Base-by-base conservation (phyloP, 2,113 vertebrate species). In the Probosciger aterrimus region DNA sequence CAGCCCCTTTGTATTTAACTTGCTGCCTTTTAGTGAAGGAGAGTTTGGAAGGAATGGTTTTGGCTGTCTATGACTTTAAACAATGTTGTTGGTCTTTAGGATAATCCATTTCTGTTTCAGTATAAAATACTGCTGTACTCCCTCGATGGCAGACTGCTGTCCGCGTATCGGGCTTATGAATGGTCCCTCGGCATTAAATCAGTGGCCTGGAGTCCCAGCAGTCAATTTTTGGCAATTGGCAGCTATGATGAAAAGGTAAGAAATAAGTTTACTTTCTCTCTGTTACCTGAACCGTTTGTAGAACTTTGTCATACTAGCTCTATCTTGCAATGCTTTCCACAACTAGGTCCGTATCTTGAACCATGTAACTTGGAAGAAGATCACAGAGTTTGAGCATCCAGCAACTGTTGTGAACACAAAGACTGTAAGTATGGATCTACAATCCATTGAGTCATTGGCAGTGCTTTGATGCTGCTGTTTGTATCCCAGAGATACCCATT, bases 241-340 rank as follows among this genome's bases (percentile, higher is more conserved):
- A 99, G 99, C 98, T 99, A 98, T 12, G 99, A 99, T 60, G 99
- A 99, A 86, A 99, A 99, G 98, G 99, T 99, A 77, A 79, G 73
- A 71, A 16, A 3, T 0, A 18, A 9, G 31, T 63, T 65, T 75
- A 17, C 43, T 85, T 81, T 55, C 65, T 67, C 22, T 43, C 20
- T 69, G 24, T 53, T 11, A 12, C 12, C 14, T 25, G 7, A 78
- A 24, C 13, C 24, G 7, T 11, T 4, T 47, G 31, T 14, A 31
- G 83, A 30, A 16, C 22, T 59, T 71, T 30, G 43, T 43, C 10
- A 2, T 68, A 18, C 80, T 15, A 13, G 10, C 46, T n/a, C 22
- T 41, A 4, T 37, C 57, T 77, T 49, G 47, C 33, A 20, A 15
- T 14, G 37, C 9, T 59, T 41, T 20, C 49, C 47, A 9, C 43